Base-by-base conservation (phyloP, 2,113 vertebrate species). In the Ceyx melanurus region DNA sequence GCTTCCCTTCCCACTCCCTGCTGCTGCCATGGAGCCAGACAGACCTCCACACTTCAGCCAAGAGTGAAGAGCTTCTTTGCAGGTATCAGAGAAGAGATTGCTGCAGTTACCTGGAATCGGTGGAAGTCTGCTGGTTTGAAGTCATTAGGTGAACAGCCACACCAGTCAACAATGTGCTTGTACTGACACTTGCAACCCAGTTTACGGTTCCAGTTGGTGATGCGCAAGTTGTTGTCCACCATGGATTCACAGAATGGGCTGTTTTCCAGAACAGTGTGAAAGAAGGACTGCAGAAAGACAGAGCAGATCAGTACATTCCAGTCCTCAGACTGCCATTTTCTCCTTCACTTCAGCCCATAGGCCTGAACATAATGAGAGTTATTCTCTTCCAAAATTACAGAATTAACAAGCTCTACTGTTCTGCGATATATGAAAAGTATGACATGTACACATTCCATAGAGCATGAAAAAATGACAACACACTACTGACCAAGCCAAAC, bases 81-180 rank as follows among this genome's bases (percentile, higher is more conserved):
- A 6, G 46, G 35, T 16, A 18, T 5, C 28, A 37, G 60, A n/a
- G 42, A 48, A 48, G 17, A 61, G 62, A n/a, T 21, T 2, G 6
- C 40, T 3, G 60, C 7, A 58, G 93, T 97, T 96, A 99, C 99
- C 99, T 99, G 99, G 97, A 99, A 99, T 25, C 99, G 98, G 65
- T 99, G 99, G 96, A 99, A 99, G 89, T 99, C 99, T 26, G 98
- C 96, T 0, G 99, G 99, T 95, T 99, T 99, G 98, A 96, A 98
- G 95, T 99, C 98, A 15, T 99, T 99, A 6, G 99, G 99, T 0
- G 99, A 99, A 79, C 99, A 99, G 90, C 99, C 99, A 53, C 99
- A 99, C 99, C 99, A 99, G 97, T 99, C 99, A 29, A 99, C 99
- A 15, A 99, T 99, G 97, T 99, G 98, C 96, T 99, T 99, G 97